Evolutionary conservation across 1,140 invertebrate species (phyloP), one percentile per base, ranked within the genome.

Genomic region (Cataglyphis hispanica): DNA sequence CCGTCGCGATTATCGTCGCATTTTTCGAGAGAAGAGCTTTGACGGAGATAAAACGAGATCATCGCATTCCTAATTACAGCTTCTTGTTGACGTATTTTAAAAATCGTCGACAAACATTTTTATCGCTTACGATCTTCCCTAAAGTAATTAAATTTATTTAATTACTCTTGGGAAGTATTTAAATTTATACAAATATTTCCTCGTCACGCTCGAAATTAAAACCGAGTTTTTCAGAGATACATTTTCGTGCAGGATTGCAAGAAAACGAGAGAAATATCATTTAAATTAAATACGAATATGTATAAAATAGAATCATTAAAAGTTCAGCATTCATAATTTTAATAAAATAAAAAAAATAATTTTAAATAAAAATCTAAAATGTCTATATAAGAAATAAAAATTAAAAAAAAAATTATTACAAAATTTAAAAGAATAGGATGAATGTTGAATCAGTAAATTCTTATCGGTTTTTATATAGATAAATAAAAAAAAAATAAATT

Each of bases 1-100:
- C 40, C 40, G 40, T 11, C n/a, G 58, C 37, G 58, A 77, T 77
- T 77, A 43, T 11, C 58, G 74, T 13, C 37, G 19, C n/a, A n/a
- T 63, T 78, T 50, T 67, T 78, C 27, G 7, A 25, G 7, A 25
- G 11, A 64, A 60, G 7, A 31, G 19, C 22, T 56, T 74, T 10
- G 4, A 22, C n/a, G n/a, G 16, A 1, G 22, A 58, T 58, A 25
- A 25, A 75, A 58, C 53, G 70, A 31, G 16, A 74, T 56, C 11
- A 11, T 1, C 19, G n/a, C 7, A 37, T 22, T 58, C 8, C 16
- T 58, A 37, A 75, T 75, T 75, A 75, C 19, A 75, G 16, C 6
- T 16, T 6, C 25, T 2, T 16, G 16, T 50, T 11, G 13, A 58
- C 1, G 22, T 37, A 22, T 58, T 34, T 31, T 31, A 31, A 31